phyloP scores from a whole-genome alignment of 2,888 invertebrate genomes.

The Pinctada fucata region DNA sequence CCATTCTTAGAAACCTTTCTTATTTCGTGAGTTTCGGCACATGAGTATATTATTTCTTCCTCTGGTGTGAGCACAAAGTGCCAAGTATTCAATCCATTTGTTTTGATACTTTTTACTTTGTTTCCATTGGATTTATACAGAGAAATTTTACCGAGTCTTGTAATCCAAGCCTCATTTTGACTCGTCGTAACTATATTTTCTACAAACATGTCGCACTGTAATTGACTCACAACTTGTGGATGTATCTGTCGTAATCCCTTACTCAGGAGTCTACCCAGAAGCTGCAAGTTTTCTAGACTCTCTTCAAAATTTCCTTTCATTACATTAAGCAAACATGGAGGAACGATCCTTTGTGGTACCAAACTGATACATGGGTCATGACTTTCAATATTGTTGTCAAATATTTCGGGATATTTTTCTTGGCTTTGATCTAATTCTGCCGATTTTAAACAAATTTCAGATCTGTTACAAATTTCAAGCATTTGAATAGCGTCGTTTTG shows the following conservation, averaged over 20 bases:
- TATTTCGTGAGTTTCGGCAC: neutral
- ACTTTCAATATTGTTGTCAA: neutral
- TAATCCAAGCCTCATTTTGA: neutral
- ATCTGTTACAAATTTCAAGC: neutral
- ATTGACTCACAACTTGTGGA: neutral
- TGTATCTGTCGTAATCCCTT: neutral
- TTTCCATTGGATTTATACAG: neutral
- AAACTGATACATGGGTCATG: neutral
- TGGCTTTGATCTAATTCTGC: neutral
- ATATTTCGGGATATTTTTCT: neutral
- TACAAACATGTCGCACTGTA: neutral
- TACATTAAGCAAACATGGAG: neutral
- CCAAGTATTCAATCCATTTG: neutral
- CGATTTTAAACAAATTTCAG: neutral
- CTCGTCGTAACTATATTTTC: neutral
- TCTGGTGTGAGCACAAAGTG: neutral
- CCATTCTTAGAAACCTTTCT: neutral
- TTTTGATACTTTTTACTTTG: neutral
- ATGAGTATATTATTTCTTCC: neutral
- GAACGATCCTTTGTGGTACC: neutral
- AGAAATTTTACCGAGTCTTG: neutral
- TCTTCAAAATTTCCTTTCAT: neutral
- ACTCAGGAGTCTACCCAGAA: neutral
- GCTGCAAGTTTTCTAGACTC: neutral
- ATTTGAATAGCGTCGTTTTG: neutral